phyloP scores from a whole-genome alignment of 2,797 vertebrate species.

The Tadarida brasiliensis region DNA sequence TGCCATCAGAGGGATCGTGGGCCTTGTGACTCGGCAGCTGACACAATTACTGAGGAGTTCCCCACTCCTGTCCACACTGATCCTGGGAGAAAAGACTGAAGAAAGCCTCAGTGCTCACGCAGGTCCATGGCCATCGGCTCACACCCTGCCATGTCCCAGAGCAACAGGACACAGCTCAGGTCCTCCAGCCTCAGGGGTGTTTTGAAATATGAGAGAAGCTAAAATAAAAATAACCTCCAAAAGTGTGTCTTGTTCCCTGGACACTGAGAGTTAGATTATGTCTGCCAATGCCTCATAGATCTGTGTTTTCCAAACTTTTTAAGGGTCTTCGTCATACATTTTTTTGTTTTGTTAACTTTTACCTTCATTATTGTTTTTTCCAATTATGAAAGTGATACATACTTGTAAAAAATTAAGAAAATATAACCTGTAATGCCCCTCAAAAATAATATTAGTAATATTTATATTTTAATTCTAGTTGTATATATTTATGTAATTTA shows the following conservation, averaged over 20 bases:
- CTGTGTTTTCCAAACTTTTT: not conserved
- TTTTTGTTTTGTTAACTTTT: conserved; percentile 43
- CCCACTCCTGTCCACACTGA: not conserved
- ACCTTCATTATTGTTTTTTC: not conserved
- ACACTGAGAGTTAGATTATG: not conserved
- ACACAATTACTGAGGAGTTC: not conserved
- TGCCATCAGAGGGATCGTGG: not conserved
- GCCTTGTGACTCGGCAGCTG: not conserved
- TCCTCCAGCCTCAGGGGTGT: not conserved
- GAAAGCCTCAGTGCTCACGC: not conserved
- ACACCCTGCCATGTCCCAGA: not conserved
- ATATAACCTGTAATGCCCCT: not conserved
- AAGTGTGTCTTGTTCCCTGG: not conserved
- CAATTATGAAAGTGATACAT: conserved; percentile 36
- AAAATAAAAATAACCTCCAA: not conserved
- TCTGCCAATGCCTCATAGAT: not conserved
- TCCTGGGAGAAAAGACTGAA: not conserved
- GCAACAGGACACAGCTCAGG: not conserved
- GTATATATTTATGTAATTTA: not conserved
- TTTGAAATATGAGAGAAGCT: not conserved
- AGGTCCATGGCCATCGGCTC: not conserved
- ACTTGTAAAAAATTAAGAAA: conserved; percentile 43
- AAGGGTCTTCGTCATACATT: not conserved
- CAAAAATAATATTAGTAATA: not conserved
- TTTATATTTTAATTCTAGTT: conserved; percentile 32